Conservation (phyloP, 1,140 invertebrate species). For the Pseudomyrmex gracilis region DNA sequence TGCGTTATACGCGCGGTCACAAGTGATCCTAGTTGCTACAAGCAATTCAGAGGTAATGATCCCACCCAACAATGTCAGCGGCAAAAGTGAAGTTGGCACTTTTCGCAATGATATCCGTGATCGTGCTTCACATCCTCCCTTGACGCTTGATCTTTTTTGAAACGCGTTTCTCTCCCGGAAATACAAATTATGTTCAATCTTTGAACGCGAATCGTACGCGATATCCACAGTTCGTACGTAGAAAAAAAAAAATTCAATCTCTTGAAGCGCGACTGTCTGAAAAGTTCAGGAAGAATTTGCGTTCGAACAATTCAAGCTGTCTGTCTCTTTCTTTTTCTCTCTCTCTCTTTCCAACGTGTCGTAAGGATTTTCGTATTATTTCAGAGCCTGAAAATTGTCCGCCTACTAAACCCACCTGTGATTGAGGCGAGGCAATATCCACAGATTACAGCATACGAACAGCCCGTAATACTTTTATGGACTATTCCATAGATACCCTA, state of each 20-base stretch:
- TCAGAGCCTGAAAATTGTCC: conserved; percentile 1
- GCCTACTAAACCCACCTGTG: too few relatives aligned
- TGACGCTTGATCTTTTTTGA: background rate
- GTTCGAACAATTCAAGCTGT: too few relatives aligned
- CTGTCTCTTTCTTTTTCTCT: too few relatives aligned
- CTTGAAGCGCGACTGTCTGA: background rate
- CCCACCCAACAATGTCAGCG: conserved; percentile 54
- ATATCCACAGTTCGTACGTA: too few relatives aligned
- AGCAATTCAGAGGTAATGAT: conserved; percentile 61
- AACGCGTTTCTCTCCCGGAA: conserved; percentile 3
- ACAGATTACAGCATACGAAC: conserved; percentile 1
- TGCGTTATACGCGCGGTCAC: conserved; percentile 55
- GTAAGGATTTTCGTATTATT: background rate
- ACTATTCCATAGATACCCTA: conserved; percentile 14
- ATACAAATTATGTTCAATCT: conserved; percentile 4
- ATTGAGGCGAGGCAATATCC: background rate
- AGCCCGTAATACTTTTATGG: conserved; percentile 31
- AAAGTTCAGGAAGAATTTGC: background rate
- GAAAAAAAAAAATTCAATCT: background rate
- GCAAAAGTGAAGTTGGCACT: conserved; percentile 56
- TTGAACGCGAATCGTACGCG: background rate
- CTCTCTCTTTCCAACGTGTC: too few relatives aligned
- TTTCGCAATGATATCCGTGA: conserved; percentile 47
- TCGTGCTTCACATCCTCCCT: conserved; percentile 45
- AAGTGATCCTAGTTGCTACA: conserved; percentile 54